Evolutionary conservation across 2,113 vertebrate genomes (phyloP).

Genomic region (Bubo bubo): DNA sequence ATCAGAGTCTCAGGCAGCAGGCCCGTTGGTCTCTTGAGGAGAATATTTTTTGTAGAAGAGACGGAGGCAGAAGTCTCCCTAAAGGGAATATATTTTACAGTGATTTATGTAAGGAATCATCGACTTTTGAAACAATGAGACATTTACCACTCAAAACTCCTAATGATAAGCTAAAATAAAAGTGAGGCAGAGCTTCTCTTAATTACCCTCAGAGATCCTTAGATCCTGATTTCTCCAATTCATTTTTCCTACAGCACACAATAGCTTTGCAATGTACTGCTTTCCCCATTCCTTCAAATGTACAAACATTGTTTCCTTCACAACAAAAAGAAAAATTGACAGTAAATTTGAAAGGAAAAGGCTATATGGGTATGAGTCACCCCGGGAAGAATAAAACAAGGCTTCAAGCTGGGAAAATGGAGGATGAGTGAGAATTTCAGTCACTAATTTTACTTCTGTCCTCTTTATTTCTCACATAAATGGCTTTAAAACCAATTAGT

Average conservation of each 20-base stretch:
- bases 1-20: neutral
- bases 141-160: neutral
- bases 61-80: neutral
- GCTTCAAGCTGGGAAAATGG: neutral
- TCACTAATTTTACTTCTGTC: neutral
- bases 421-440: neutral
- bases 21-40: neutral
- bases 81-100: neutral
- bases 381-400: neutral
- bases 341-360: neutral
- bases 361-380: neutral
- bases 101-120: neutral
- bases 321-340: neutral
- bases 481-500: neutral
- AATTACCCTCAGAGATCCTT: neutral
- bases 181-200: neutral
- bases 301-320: neutral
- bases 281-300: neutral
- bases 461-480: neutral
- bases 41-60: neutral
- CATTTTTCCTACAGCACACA: neutral
- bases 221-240: neutral
- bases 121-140: neutral
- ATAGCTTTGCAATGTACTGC: neutral
- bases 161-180: neutral